Conservation (phyloP, 2,113 vertebrate species). For the Illadopsis cleaveri region DNA sequence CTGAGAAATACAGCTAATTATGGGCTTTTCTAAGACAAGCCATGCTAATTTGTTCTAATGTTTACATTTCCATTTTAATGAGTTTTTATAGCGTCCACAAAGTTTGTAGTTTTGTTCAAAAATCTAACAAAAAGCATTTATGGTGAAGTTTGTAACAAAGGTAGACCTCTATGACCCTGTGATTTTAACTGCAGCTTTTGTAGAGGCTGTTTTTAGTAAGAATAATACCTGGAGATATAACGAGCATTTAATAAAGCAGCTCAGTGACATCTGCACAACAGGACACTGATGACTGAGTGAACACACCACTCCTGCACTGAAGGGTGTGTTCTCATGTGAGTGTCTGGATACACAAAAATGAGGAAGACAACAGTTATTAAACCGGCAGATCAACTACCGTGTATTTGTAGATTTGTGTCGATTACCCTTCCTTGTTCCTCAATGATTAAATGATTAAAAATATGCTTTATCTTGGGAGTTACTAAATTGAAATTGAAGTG, state of each 20-base stretch:
- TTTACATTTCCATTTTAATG: slow-evolving; percentile 20
- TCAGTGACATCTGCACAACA: background rate
- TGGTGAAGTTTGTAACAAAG: background rate
- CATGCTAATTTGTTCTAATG: slow-evolving; percentile 11
- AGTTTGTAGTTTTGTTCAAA: background rate
- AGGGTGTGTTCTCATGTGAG: background rate
- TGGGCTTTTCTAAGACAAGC: slow-evolving; percentile 10
- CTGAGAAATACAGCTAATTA: background rate
- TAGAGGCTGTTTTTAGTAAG: background rate
- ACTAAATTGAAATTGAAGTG: background rate
- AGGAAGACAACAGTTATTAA: background rate
- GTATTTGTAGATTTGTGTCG: background rate
- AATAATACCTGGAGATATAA: background rate
- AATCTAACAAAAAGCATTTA: background rate
- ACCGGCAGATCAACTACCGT: background rate
- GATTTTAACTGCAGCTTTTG: background rate
- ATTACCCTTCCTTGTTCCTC: background rate
- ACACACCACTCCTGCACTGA: background rate
- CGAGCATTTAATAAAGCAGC: background rate
- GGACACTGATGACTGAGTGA: background rate
- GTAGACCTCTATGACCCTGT: background rate
- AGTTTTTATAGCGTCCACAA: background rate
- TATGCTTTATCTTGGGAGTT: background rate
- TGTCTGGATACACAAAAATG: background rate
- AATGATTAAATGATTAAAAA: background rate